phyloP scores from a whole-genome alignment of 2,113 vertebrate genomes.

The Datnioides undecimradiatus region DNA sequence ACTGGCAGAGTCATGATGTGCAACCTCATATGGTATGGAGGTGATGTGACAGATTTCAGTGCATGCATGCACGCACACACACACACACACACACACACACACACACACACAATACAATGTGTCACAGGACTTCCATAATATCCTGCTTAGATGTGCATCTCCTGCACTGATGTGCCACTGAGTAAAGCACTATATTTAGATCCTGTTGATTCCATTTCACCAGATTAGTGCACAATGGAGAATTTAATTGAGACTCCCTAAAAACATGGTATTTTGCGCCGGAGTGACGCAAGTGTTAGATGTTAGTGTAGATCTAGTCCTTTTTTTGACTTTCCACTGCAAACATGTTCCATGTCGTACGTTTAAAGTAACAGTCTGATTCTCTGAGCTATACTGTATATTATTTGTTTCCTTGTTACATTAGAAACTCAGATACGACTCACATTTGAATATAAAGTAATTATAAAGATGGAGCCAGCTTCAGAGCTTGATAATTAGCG shows the following conservation, averaged over 20 bases:
- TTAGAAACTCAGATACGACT: too few species aligned
- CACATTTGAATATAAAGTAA: too few species aligned
- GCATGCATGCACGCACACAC: constrained; percentile 22
- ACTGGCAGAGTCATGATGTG: constrained; percentile 73
- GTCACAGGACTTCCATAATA: constrained; percentile 70
- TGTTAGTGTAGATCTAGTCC: too few species aligned
- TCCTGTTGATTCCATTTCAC: constrained; percentile 45
- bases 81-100: background rate
- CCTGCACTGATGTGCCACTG: constrained; percentile 41
- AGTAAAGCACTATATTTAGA: constrained; percentile 64
- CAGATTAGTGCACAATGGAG: constrained; percentile 11
- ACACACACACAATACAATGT: constrained; percentile 37
- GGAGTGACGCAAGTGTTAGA: too few species aligned
- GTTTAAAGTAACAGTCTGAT: too few species aligned
- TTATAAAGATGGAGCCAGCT: background rate
- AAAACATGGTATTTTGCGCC: too few species aligned
- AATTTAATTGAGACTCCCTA: too few species aligned
- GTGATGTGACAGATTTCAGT: constrained; percentile 70
- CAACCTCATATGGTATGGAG: constrained; percentile 66
- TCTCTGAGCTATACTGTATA: too few species aligned
- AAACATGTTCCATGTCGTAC: too few species aligned
- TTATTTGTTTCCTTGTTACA: too few species aligned
- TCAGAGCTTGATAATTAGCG: background rate
- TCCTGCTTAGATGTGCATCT: constrained; percentile 71
- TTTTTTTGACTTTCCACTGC: too few species aligned